Evolutionary conservation across 2,888 invertebrate genomes (phyloP).

Genomic region (Drosophila rellima): DNA sequence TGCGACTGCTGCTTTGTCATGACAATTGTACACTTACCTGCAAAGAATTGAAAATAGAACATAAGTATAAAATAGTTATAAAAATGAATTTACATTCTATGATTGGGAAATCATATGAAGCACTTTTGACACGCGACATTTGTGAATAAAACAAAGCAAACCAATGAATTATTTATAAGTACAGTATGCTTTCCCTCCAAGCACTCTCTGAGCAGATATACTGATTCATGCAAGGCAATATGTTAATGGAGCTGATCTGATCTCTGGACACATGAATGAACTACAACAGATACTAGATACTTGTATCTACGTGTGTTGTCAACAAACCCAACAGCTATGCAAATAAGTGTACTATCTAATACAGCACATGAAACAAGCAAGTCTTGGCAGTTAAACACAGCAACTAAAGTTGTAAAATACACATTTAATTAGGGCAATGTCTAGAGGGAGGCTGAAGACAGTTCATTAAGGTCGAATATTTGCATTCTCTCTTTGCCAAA

Average conservation of each 20-base stretch:
- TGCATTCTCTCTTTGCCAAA: slow-evolving; percentile 12
- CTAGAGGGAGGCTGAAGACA: slow-evolving; percentile 15
- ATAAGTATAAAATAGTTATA: slow-evolving; percentile 20
- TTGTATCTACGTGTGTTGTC: neutral
- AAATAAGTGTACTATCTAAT: slow-evolving; percentile 36
- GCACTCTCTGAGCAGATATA: neutral
- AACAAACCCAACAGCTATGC: slow-evolving; percentile 50
- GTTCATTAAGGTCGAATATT: slow-evolving; percentile 29
- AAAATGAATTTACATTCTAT: slow-evolving; percentile 11
- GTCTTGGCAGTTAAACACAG: slow-evolving; percentile 15
- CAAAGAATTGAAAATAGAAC: slow-evolving; percentile 29
- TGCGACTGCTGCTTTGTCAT: slow-evolving; percentile 12
- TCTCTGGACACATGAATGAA: slow-evolving; percentile 49
- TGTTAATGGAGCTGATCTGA: slow-evolving; percentile 27
- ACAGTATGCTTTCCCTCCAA: neutral
- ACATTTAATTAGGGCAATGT: slow-evolving; percentile 30
- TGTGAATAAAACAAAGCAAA: slow-evolving; percentile 29
- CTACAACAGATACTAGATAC: slow-evolving; percentile 6
- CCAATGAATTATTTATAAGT: slow-evolving; percentile 52
- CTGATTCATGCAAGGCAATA: slow-evolving; percentile 25
- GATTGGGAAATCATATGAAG: slow-evolving; percentile 17
- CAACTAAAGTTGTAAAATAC: slow-evolving; percentile 22
- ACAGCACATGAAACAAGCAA: slow-evolving; percentile 31
- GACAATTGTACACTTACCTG: slow-evolving; percentile 40
- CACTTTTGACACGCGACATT: slow-evolving; percentile 60